Base-by-base conservation (phyloP, 2,797 vertebrate species). In the Argyrosomus regius region DNA sequence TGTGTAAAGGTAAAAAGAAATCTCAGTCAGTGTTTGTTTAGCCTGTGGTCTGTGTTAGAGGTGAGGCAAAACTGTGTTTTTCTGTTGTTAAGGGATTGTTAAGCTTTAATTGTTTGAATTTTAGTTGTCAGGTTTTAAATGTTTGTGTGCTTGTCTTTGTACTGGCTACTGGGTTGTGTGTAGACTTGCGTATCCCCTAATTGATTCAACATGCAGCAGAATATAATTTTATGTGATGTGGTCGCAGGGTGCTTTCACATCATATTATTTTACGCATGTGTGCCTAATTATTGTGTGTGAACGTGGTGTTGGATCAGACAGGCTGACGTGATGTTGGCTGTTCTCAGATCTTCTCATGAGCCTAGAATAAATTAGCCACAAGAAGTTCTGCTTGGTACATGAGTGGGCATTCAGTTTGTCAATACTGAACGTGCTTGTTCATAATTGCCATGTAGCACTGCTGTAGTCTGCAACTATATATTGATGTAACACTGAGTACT, bases 21-120 rank as follows among this genome's bases (percentile, higher is more conserved):
- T 53, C 31, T 64, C 63, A 62, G 54, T 75, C 22, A 24, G 39
- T 57, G 26, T 58, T 43, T 72, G 54, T 74, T 24, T 43, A 53
- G 45, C 43, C 24, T 54, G 41, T 24, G 46, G 57, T 62, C 7
- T 54, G 20, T 68, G 14, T 61, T 43, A 24, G 28, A 20, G 35
- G 5, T 69, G 22, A 61, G 16, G 41, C 20, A 66, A 66, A 28
- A 6, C 11, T 39, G 54, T 46, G 68, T 74, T 78, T 39, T 75
- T 59, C 22, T 31, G 0, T 28, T 35, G 28, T 53, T 18, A 16
- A 43, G 50, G n/a, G 46, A 53, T 43, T 59, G 35, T 64, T 48
- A 5, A 20, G 4, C 45, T 46, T n/a, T 35, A 35, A 63, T 52
- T 69, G 22, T 69, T 54, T 24, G 49, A 54, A 61, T 73, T 48